phyloP scores from a whole-genome alignment of 2,888 invertebrate genomes.

The Leptogaster cylindrica region DNA sequence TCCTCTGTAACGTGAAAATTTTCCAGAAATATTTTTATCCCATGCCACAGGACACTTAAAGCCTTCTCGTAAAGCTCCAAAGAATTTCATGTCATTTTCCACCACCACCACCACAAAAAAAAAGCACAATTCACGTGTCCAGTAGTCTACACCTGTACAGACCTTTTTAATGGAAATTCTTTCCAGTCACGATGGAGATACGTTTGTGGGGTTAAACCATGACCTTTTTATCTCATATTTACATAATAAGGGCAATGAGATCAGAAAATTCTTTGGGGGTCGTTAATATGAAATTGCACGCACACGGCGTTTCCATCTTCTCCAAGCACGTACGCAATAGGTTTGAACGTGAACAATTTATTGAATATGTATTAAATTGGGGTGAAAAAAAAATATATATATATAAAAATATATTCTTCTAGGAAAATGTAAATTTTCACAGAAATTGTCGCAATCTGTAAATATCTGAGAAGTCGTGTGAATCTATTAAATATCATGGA shows the following conservation, averaged over 20 bases:
- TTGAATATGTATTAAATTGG: slow-evolving; percentile 34
- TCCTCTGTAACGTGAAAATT: no score
- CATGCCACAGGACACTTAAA: no score
- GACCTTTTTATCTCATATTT: slow-evolving; percentile 35
- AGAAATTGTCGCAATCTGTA: slow-evolving; percentile 6
- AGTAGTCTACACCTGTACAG: no score
- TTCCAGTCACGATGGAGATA: slow-evolving; percentile 18
- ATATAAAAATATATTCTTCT: no score
- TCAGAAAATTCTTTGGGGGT: slow-evolving; percentile 21
- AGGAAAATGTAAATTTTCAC: slow-evolving; percentile 10
- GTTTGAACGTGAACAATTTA: slow-evolving; percentile 35
- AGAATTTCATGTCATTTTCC: no score
- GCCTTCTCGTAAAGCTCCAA: no score
- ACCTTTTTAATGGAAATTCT: slow-evolving; percentile 34
- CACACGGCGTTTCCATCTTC: slow-evolving; percentile 27
- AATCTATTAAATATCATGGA: no score
- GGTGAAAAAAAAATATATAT: no score
- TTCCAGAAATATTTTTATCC: no score
- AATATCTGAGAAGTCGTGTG: slow-evolving; percentile 11
- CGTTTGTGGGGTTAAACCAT: slow-evolving; percentile 3
- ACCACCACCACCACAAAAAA: background rate
- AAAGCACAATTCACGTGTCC: no score
- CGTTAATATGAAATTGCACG: slow-evolving; percentile 39
- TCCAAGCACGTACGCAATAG: slow-evolving; percentile 33
- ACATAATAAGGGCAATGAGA: slow-evolving; percentile 34